phyloP scores from a whole-genome alignment of 2,797 vertebrate species.

The Gobio occitaniae region DNA sequence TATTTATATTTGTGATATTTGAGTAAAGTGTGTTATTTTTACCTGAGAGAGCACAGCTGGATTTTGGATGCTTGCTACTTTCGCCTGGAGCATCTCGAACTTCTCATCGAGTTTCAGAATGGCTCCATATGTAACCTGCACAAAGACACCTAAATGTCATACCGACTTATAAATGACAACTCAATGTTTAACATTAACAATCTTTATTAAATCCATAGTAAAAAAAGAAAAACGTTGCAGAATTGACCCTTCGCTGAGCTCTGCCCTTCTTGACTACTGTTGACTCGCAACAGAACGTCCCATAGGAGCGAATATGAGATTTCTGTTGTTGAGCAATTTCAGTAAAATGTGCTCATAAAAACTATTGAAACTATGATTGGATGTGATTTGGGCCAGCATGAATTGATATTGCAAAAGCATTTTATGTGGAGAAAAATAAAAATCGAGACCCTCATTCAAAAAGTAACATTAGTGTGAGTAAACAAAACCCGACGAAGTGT shows the following conservation, averaged over 20 bases:
- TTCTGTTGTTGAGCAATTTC: neutral
- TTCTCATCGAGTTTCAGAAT: slow-evolving; percentile 68
- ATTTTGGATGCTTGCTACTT: slow-evolving; percentile 56
- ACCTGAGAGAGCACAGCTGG: neutral
- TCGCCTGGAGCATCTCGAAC: slow-evolving; percentile 63
- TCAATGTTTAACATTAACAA: neutral
- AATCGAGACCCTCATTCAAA: no score
- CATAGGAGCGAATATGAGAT: neutral
- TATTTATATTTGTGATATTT: neutral
- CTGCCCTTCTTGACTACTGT: neutral
- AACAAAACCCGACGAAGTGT: no score
- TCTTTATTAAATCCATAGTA: neutral
- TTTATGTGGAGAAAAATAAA: neutral
- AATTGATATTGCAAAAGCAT: neutral
- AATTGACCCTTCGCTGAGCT: neutral
- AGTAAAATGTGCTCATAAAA: neutral
- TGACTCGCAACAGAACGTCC: neutral
- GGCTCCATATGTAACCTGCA: slow-evolving; percentile 66
- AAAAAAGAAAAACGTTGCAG: neutral
- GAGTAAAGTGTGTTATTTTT: neutral
- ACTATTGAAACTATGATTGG: neutral
- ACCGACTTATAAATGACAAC: neutral
- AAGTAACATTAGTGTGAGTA: no score
- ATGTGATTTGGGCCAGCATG: neutral
- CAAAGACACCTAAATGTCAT: neutral